Base-by-base conservation (phyloP, 2,888 invertebrate species). In the Tipula confusa region DNA sequence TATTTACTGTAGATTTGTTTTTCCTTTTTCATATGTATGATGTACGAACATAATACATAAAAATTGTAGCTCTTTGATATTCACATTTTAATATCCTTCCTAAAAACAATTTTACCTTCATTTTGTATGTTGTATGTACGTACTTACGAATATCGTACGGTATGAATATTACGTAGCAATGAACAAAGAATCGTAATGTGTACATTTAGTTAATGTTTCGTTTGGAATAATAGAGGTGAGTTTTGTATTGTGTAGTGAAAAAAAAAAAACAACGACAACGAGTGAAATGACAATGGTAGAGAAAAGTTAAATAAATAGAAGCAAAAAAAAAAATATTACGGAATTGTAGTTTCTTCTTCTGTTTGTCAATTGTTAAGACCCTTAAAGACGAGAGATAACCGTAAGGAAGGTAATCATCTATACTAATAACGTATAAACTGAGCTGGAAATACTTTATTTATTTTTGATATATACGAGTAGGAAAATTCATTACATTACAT, bases 1-100 rank as follows among this genome's bases (percentile, higher is more conserved):
- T 64, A 24, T 64, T 64, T 64, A 64, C 64, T 9, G 5, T 64
- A 13, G 13, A 4, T 38, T 38, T 64, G 1, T 64, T 64, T 64
- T 64, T 7, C 7, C 4, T 43, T 64, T 64, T 64, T 64, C n/a
- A n/a, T n/a, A n/a, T n/a, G n/a, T n/a, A n/a, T n/a, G n/a, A n/a
- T n/a, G n/a, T n/a, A n/a, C n/a, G n/a, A n/a, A n/a, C n/a, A n/a
- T n/a, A n/a, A 1, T 24, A 64, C 64, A 64, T 24, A 64, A 31
- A n/a, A 80, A 33, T 82, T 18, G 33, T 36, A 82, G 18, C 29
- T 82, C 29, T 82, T 82, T 33, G 15, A 82, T 82, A 82, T 36
- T 82, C 33, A n/a, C n/a, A n/a, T 29, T 29, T 80, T 80, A 64
- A 24, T 64, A 64, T 64, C 64, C 64, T 64, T 64, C 64, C 64